Percentiles rank a stretch among this genome's conserved stretches.
Conservation (phyloP, 2,113 vertebrate species). For the Lamprotornis superbus region DNA sequence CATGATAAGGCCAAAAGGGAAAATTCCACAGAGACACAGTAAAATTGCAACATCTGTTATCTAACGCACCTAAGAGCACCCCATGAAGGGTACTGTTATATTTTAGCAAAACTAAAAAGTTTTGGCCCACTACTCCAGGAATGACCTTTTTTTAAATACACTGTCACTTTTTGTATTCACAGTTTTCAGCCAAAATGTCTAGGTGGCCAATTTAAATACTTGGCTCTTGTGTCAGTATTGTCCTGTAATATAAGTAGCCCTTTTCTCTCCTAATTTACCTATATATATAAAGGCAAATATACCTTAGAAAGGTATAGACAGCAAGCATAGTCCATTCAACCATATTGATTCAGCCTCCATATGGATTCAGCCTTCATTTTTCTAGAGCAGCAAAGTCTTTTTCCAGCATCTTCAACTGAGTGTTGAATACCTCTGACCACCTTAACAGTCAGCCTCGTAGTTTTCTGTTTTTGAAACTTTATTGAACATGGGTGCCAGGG, state of each 20-base stretch:
- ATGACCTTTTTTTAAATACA: neutral
- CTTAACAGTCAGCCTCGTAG: neutral
- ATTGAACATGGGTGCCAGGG: neutral
- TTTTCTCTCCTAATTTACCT: neutral
- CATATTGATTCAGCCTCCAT: neutral
- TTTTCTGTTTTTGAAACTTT: neutral
- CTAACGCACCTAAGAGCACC: neutral
- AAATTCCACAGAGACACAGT: neutral
- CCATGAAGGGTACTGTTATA: rapidly evolving
- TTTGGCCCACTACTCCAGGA: neutral
- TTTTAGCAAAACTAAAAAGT: neutral
- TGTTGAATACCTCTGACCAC: neutral
- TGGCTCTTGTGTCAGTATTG: neutral
- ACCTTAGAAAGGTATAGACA: neutral
- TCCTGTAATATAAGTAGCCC: neutral
- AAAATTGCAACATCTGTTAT: neutral
- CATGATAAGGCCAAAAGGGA: neutral
- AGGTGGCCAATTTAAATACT: neutral
- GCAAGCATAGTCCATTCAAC: neutral
- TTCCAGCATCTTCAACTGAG: neutral
- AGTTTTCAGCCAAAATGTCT: neutral
- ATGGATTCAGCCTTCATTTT: neutral
- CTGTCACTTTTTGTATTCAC: neutral
- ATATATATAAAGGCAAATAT: too few species aligned
- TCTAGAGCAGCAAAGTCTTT: neutral